Evolutionary conservation across 2,888 invertebrate genomes (phyloP), one percentile per base, ranked within the genome.

Genomic region (Callyntrura sp.): DNA sequence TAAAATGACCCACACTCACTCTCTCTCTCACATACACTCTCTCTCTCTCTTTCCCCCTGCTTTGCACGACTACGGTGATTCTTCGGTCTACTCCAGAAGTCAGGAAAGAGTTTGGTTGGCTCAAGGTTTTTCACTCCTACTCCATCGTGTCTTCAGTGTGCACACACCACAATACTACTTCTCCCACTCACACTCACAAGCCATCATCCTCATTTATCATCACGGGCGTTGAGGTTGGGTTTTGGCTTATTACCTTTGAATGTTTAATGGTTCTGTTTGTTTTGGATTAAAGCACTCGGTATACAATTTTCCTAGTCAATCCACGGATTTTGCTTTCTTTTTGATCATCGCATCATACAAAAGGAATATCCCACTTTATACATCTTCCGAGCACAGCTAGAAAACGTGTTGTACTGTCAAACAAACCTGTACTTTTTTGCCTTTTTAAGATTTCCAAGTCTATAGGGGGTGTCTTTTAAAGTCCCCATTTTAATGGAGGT

Each of bases 201-300:
- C 17, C 45, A 45, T n/a, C 25, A 62, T 55, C 51, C 25, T 55
- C 76, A 55, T 76, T 35, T 48, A 76, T 51, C 73, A 79, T 79
- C 55, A 35, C 28, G 76, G 48, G 35, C 28, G 57, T 79, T 60
- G 17, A 79, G 79, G 79, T 79, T 79, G 35, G 62, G 62, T 43
- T 60, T 81, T 81, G 43, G 60, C 60, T 81, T 81, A 81, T 81
- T 81, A 81, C 45, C 62, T 81, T 81, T 81, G 17, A 81, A 43
- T 62, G 81, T 62, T 60, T 62, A 62, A 81, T 62, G 81, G 81
- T 12, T 28, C 43, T 86, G 85, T 86, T 60, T 78, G 17, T 78
- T 86, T 78, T 57, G 78, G 85, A 86, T 78, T 86, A 86, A 85
- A 76, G 85, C 35, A 43, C 57, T 78, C 14, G 43, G 43, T 76